phyloP scores from a whole-genome alignment of 2,888 invertebrate genomes.

The Lutraria lutraria region DNA sequence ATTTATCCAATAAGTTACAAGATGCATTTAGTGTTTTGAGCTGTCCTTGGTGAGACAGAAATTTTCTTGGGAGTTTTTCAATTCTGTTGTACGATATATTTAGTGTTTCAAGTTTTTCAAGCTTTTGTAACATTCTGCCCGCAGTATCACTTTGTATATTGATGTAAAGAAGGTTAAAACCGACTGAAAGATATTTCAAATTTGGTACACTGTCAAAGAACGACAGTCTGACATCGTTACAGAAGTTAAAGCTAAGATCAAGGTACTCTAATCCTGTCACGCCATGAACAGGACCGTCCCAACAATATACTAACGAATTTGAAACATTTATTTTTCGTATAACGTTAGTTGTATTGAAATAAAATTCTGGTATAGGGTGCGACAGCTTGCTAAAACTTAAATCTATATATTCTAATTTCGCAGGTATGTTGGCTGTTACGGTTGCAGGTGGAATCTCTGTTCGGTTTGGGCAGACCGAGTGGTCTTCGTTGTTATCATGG shows the following conservation, averaged over 20 bases:
- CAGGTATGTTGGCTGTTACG: slow-evolving; percentile 45
- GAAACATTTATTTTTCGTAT: slow-evolving; percentile 45
- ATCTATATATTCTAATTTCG: slow-evolving; percentile 36
- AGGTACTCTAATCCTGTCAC: slow-evolving; percentile 35
- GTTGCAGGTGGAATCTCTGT: slow-evolving; percentile 24
- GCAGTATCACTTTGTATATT: slow-evolving; percentile 28
- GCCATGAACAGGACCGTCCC: slow-evolving; percentile 54
- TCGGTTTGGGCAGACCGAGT: slow-evolving; percentile 24
- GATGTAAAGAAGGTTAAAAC: slow-evolving; percentile 28
- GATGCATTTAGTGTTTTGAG: slow-evolving; percentile 21
- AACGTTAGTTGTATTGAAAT: slow-evolving; percentile 26
- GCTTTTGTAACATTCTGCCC: slow-evolving; percentile 31
- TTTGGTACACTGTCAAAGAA: slow-evolving; percentile 47
- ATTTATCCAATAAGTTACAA: slow-evolving; percentile 30
- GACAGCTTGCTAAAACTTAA: slow-evolving; percentile 48
- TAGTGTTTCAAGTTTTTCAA: slow-evolving; percentile 30
- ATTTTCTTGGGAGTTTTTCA: slow-evolving; percentile 22
- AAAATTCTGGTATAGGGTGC: slow-evolving; percentile 39
- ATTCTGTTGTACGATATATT: slow-evolving; percentile 43
- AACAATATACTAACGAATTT: slow-evolving; percentile 47
- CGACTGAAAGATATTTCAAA: slow-evolving; percentile 23
- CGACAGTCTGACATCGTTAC: slow-evolving; percentile 19
- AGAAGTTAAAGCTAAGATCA: slow-evolving; percentile 44
- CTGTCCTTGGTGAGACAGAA: slow-evolving; percentile 31
- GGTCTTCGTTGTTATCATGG: neutral